A percentile compares a stretch with the other conserved stretches of the same genome.
Evolutionary conservation across 2,113 vertebrate genomes (phyloP).

Genomic region (Sturnus vulgaris): DNA sequence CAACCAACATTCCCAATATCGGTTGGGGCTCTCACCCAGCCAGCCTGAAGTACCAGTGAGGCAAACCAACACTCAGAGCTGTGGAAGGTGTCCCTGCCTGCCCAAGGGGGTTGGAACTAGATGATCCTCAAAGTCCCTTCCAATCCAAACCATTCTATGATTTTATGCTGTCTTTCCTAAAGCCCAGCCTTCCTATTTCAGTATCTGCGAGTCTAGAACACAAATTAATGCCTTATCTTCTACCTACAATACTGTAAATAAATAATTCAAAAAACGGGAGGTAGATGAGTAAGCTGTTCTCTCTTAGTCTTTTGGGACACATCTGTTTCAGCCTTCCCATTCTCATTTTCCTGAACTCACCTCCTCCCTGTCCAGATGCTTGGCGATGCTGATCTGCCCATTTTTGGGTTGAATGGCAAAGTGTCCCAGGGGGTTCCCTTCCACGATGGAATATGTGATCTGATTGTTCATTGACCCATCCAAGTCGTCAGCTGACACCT

Average conservation of each 20-base stretch:
- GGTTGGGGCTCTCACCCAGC: not conserved
- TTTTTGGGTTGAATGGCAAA: conserved; percentile 82
- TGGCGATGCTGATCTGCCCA: conserved; percentile 82
- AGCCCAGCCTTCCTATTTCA: not conserved
- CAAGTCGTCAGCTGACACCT: conserved; percentile 87
- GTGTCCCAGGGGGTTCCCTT: conserved; percentile 83
- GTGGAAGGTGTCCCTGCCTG: not conserved
- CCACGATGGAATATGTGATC: conserved; percentile 86
- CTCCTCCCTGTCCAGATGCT: conserved; percentile 89
- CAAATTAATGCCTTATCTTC: not conserved
- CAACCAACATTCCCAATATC: not conserved
- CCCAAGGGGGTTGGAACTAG: not conserved
- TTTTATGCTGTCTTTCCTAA: not conserved
- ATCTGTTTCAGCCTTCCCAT: not conserved
- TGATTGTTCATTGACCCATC: conserved; percentile 87
- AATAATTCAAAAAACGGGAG: not conserved
- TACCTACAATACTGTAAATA: not conserved
- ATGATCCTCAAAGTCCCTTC: not conserved
- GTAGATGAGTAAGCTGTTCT: not conserved
- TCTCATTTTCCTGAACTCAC: conserved; percentile 66
- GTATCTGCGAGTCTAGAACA: not conserved
- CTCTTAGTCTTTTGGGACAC: not conserved
- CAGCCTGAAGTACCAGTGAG: not conserved
- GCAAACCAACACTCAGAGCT: not conserved
- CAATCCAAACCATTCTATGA: not conserved